These are phyloP conservation scores for Phacellophora camtschatica DNA, from an alignment of 30 jellyfish, hydroid and myxozoan species.

Conservation along the genomic window DNA sequence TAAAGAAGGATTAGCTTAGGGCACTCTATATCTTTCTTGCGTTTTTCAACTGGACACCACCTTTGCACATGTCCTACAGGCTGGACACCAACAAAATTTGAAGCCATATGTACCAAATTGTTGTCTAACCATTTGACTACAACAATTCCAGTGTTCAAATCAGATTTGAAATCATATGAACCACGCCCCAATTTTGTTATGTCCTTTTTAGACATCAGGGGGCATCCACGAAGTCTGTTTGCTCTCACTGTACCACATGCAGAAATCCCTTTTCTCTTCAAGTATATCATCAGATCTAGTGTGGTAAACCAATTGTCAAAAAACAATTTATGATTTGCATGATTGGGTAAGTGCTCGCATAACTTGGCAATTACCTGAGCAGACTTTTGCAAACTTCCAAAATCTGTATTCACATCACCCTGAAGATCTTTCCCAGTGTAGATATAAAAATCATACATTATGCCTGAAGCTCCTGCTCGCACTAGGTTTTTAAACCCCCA, in stretches of 20 bases:
- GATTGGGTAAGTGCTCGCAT: conserved; percentile 53
- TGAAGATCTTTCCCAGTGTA: conserved; percentile 31
- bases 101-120: conserved; percentile 54
- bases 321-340: conserved; percentile 27
- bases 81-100: conserved; percentile 54
- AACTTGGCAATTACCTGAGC: conserved; percentile 71
- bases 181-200: conserved; percentile 54
- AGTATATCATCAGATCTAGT: conserved; percentile 21
- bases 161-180: conserved; percentile 32
- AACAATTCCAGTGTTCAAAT: conserved; percentile 52
- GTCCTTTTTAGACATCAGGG: conserved; percentile 51
- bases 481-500: conserved; percentile 73
- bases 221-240: conserved; percentile 72
- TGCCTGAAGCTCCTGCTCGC: conserved; percentile 72
- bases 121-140: conserved; percentile 72
- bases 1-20: conserved; percentile 29
- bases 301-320: conserved; percentile 79
- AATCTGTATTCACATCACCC: neutral
- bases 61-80: conserved; percentile 45
- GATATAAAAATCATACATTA: conserved; percentile 46
- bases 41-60: conserved; percentile 16
- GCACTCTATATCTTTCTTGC: conserved; percentile 6
- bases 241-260: conserved; percentile 65
- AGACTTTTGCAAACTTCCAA: conserved; percentile 44
- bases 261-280: conserved; percentile 28